Percentiles rank a stretch among this genome's conserved stretches.
Conservation (phyloP, 1,140 invertebrate genomes). For the Oscheius sp. region DNA sequence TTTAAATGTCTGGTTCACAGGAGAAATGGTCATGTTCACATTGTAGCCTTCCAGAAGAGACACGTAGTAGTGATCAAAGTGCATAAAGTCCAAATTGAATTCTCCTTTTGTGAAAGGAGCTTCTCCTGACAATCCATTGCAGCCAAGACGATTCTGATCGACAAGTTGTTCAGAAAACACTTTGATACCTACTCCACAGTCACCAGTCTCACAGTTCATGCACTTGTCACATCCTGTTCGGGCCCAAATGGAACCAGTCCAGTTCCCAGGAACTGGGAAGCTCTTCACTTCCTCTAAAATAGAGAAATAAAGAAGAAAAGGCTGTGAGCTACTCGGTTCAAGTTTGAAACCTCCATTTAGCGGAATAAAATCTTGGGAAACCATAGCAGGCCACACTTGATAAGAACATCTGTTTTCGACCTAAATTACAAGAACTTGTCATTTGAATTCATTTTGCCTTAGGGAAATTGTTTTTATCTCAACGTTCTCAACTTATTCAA, state of each 20-base stretch:
- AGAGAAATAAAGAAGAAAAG: neutral
- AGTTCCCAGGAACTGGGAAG: neutral
- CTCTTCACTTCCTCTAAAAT: neutral
- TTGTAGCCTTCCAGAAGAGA: neutral
- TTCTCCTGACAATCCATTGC: neutral
- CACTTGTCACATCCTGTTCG: neutral
- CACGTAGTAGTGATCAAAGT: neutral
- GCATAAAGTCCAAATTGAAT: neutral
- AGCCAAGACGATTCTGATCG: neutral
- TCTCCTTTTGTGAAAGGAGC: neutral
- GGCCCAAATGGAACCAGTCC: neutral
- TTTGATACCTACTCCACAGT: neutral
- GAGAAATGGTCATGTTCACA: neutral
- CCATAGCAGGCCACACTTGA: neutral
- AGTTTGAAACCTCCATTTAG: neutral
- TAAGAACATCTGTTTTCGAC: neutral
- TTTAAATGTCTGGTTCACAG: too few species aligned
- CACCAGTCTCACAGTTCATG: neutral
- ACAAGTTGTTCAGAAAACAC: neutral
- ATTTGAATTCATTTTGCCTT: too few species aligned
- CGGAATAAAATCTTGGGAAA: neutral
- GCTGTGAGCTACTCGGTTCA: neutral
- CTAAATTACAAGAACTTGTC: too few species aligned
- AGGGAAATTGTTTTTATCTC: too few species aligned
- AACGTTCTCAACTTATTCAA: too few species aligned